A percentile compares a stretch with the other conserved stretches of the same genome.
These are phyloP conservation scores for Pollimyrus isidori DNA, from an alignment of 2,113 vertebrate species.

Conservation along the genomic window DNA sequence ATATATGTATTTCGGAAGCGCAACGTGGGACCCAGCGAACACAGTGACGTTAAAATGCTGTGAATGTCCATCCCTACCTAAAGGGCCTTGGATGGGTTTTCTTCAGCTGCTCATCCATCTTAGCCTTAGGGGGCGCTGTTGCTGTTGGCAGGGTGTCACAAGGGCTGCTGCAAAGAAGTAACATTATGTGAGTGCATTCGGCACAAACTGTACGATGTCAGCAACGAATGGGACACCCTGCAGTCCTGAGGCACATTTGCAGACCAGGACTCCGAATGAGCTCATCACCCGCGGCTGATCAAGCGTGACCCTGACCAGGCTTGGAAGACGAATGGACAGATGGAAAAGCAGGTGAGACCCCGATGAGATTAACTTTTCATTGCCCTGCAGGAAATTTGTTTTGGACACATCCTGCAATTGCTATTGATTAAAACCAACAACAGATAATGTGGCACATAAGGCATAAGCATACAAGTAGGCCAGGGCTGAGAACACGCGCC, in stretches of 20 bases:
- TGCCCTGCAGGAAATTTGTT: neutral
- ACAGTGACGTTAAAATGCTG: neutral
- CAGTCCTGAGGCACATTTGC: neutral
- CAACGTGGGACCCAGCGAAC: neutral
- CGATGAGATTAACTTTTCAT: neutral
- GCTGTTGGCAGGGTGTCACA: slow-evolving; percentile 27
- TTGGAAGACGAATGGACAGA: neutral
- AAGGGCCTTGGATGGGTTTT: slow-evolving; percentile 35
- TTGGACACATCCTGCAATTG: neutral
- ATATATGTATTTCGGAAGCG: neutral
- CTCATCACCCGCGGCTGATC: neutral
- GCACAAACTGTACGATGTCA: neutral
- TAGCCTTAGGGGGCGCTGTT: slow-evolving; percentile 23
- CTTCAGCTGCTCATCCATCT: neutral
- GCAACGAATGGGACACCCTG: neutral
- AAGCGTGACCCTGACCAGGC: neutral
- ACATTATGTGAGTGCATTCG: neutral
- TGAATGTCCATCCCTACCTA: slow-evolving; percentile 39
- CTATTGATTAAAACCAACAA: neutral
- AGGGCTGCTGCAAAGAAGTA: neutral
- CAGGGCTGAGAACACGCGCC: neutral
- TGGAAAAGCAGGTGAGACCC: neutral
- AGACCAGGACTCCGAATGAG: neutral
- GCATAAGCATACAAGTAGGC: neutral
- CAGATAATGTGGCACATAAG: neutral